Conservation (phyloP, 2,113 vertebrate genomes). For the Callocephalon fimbriatum region DNA sequence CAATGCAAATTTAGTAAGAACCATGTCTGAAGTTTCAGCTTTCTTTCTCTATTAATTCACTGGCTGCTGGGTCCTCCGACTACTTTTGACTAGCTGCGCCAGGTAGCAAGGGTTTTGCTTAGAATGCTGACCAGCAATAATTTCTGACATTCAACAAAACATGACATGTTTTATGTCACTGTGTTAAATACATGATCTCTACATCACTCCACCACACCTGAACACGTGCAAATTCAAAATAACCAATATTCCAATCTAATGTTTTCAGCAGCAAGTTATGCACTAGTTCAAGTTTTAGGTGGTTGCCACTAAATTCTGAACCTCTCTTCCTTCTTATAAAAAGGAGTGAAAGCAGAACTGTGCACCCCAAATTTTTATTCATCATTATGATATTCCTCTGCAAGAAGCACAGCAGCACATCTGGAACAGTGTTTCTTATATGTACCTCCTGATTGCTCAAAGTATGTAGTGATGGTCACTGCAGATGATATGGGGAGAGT, state of each 20-base stretch:
- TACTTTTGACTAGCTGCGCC: not conserved
- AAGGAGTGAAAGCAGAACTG: not conserved
- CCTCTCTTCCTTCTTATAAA: not conserved
- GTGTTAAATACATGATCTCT: not conserved
- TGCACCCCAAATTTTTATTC: not conserved
- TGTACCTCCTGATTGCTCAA: not conserved
- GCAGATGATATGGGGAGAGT: not conserved
- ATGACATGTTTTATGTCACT: not conserved
- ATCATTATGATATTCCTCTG: not conserved
- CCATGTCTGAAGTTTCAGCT: not conserved
- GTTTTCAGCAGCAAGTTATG: not conserved
- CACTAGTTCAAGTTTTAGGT: not conserved
- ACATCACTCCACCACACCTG: not conserved
- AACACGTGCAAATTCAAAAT: not conserved
- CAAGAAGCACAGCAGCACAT: not conserved
- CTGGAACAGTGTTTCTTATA: not conserved
- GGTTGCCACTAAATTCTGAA: not conserved
- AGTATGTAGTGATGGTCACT: not conserved
- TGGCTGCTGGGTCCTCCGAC: not conserved
- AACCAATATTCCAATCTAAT: not conserved
- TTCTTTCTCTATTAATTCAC: not conserved
- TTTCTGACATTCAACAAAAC: not conserved
- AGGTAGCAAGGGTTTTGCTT: not conserved
- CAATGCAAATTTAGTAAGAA: not conserved
- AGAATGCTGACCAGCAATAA: not conserved